Percentiles rank a stretch among this genome's conserved stretches.
Evolutionary conservation across 2,113 vertebrate genomes (phyloP).

Genomic region (Melierax canorus): DNA sequence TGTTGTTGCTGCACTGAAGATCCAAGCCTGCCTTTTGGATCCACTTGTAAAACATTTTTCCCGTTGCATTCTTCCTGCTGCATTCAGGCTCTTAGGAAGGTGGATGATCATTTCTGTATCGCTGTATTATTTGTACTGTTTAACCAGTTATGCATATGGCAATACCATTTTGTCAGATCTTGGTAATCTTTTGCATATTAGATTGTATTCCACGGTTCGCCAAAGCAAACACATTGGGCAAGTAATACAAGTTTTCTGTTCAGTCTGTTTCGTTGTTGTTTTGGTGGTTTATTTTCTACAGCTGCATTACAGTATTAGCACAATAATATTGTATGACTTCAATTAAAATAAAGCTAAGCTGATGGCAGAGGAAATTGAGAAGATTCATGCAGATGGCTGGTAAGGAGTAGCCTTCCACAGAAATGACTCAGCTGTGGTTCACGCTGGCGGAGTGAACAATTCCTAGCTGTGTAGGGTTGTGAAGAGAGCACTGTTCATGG

Average conservation of each 20-base stretch:
- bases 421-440: constrained; percentile 3
- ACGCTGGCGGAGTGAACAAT: neutral
- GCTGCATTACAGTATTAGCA: neutral
- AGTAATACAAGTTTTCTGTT: neutral
- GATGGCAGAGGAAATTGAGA: neutral
- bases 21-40: neutral
- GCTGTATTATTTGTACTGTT: neutral
- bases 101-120: neutral
- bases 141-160: neutral
- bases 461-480: neutral
- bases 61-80: neutral
- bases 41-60: neutral
- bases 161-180: neutral
- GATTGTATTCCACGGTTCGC: neutral
- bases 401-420: neutral
- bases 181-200: neutral
- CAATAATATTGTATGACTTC: neutral
- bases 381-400: neutral
- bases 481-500: neutral
- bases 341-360: neutral
- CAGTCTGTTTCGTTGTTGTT: neutral
- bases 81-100: neutral
- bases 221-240: neutral
- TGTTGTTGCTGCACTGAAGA: neutral
- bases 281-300: neutral